Evolutionary conservation across 2,888 invertebrate genomes (phyloP).

Genomic region (Buathra laborator): DNA sequence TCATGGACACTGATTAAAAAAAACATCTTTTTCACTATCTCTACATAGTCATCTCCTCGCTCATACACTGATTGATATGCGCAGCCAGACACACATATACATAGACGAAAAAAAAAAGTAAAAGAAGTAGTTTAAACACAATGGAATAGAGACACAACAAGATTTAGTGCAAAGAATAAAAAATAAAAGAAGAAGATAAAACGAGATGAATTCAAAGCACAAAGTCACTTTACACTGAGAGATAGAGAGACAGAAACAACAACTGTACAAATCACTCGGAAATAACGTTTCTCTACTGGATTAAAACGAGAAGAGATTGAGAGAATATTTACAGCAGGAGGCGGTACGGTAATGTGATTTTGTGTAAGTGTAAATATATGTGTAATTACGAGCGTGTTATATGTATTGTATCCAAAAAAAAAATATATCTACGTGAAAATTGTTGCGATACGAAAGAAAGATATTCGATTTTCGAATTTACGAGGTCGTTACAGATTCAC

Average conservation of each 20-base stretch:
- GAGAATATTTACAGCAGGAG: slow-evolving; percentile 39
- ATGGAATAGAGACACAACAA: slow-evolving; percentile 47
- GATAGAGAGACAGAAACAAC: slow-evolving; percentile 28
- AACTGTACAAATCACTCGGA: slow-evolving; percentile 15
- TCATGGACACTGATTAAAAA: slow-evolving; percentile 8
- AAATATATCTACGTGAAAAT: slow-evolving; percentile 60
- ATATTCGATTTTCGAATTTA: not conserved
- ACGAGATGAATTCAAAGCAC: slow-evolving; percentile 57
- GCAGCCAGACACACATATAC: slow-evolving; percentile 56
- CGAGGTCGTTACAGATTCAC: slow-evolving; percentile 7
- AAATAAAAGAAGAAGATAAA: not conserved
- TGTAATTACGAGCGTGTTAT: slow-evolving; percentile 32
- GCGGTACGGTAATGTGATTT: slow-evolving; percentile 6
- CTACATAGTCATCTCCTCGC: slow-evolving; percentile 50
- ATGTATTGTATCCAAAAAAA: slow-evolving; percentile 26
- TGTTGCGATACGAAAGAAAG: slow-evolving; percentile 36
- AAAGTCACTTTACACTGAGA: slow-evolving; percentile 49
- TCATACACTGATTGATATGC: slow-evolving; percentile 51
- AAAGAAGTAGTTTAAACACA: slow-evolving; percentile 28
- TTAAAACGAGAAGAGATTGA: slow-evolving; percentile 51
- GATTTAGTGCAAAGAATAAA: slow-evolving; percentile 45
- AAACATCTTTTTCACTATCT: slow-evolving; percentile 42
- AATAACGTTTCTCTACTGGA: slow-evolving; percentile 34
- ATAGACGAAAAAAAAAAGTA: slow-evolving; percentile 12
- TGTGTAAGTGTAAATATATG: slow-evolving; percentile 18